A percentile compares a stretch with the other conserved stretches of the same genome.
Evolutionary conservation across 37 sponge, comb jelly and placozoan species (phyloP).

Genomic region (Haliclona indistincta): DNA sequence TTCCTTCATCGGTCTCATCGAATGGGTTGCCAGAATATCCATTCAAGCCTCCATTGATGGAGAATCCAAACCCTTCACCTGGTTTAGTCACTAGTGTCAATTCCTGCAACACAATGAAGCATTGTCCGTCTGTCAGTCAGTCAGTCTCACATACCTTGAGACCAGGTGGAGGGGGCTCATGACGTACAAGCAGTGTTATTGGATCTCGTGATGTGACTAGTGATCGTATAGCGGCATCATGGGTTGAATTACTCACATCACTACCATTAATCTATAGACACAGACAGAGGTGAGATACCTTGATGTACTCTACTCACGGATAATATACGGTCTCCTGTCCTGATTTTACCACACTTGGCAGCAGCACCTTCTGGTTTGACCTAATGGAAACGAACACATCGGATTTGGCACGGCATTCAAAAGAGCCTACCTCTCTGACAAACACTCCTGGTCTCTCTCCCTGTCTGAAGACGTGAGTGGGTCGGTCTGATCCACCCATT

Average conservation of each 20-base stretch:
- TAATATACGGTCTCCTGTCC: slow-evolving; percentile 54
- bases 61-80: slow-evolving; percentile 72
- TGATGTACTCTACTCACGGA: neutral
- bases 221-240: slow-evolving; percentile 53
- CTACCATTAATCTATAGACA: slow-evolving; percentile 46
- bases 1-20: slow-evolving; percentile 75
- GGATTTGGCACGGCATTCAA: too few relatives aligned
- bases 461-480: slow-evolving; percentile 70
- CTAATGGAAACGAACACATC: neutral
- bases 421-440: slow-evolving; percentile 35
- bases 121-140: neutral
- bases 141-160: slow-evolving; percentile 24
- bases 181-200: slow-evolving; percentile 53
- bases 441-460: slow-evolving; percentile 83
- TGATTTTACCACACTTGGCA: slow-evolving; percentile 21
- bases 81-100: slow-evolving; percentile 62
- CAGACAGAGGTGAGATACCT: neutral
- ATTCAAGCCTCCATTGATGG: slow-evolving; percentile 68
- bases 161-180: slow-evolving; percentile 71
- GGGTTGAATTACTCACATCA: slow-evolving; percentile 49
- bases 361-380: slow-evolving; percentile 54
- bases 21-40: slow-evolving; percentile 67
- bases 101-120: slow-evolving; percentile 23
- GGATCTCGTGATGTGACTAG: slow-evolving; percentile 51
- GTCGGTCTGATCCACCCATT: slow-evolving; percentile 84